Base-by-base conservation (phyloP, 2,113 vertebrate species). In the Ictidomys tridecemlineatus region DNA sequence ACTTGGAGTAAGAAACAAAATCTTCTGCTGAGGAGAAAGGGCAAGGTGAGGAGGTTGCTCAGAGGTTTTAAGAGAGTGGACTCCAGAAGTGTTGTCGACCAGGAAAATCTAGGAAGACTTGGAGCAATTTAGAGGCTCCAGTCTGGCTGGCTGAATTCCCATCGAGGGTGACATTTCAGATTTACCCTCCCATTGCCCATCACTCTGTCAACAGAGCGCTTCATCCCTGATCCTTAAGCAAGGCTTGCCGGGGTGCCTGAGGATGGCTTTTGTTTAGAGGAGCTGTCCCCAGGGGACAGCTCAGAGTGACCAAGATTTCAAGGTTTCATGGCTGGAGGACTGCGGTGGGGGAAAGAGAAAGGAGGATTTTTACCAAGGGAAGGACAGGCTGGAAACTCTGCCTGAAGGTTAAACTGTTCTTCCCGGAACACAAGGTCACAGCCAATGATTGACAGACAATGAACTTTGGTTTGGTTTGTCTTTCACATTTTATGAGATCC, bases 51-150 rank as follows among this genome's bases (percentile, higher is more conserved):
- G 34, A 45, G 26, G 30, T 63, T 22, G n/a, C 26, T 56, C 51
- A 26, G 26, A 45, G 42, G 30, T 9, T 85, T 5, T 0, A 9
- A 22, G 18, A 74, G 32, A 45, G 78, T 20, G 48, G n/a, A 82
- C 18, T 63, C 28, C 11, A 37, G 78, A 45, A 76, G 48, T 65
- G 17, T 10, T 32, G 13, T n/a, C 14, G 1, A 65, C 37, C 26
- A 61, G 83, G 37, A 70, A 93, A 51, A 56, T 67, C 16, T 26
- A 93, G n/a, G 80, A 56, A 91, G 94, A 56, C 42, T 61, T 39
- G 1, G 39, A 70, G 56, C 78, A 78, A 87, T 87, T 95, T 86
- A 83, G 42, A 88, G 91, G 94, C 85, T 97, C 90, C 34, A 58
- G 92, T 53, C 90, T 93, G 96, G 69, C 94, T 89, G 85, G 89